A percentile compares a stretch with the other conserved stretches of the same genome.
Evolutionary conservation across 2,113 vertebrate species (phyloP).

Genomic region (Callipepla californica): DNA sequence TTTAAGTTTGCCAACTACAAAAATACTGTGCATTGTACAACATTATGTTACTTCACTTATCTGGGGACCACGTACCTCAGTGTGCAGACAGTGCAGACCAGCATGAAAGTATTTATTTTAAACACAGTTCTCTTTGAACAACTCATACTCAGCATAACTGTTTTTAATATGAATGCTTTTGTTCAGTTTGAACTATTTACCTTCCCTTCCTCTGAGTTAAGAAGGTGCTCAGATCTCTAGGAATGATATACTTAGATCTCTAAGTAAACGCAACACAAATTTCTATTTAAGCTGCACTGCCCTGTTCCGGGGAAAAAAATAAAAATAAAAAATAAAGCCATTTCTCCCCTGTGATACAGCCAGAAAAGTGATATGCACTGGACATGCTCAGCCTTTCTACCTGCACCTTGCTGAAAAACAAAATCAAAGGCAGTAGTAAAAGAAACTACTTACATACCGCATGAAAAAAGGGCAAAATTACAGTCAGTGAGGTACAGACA

Average conservation of each 20-base stretch:
- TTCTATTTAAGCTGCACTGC: background rate
- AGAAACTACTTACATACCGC: accelerated
- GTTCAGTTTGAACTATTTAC: background rate
- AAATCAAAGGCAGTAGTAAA: background rate
- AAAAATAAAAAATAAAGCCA: background rate
- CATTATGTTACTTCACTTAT: background rate
- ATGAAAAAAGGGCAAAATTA: background rate
- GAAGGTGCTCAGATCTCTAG: background rate
- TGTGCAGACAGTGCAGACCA: background rate
- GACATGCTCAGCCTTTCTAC: background rate
- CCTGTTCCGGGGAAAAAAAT: background rate
- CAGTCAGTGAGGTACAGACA: background rate
- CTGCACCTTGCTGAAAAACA: background rate
- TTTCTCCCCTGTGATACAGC: background rate
- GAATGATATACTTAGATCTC: background rate
- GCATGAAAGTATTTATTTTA: background rate
- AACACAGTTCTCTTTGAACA: background rate
- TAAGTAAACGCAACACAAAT: background rate
- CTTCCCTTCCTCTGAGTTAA: background rate
- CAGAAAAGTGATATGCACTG: background rate
- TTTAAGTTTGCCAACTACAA: background rate
- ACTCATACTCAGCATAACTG: background rate
- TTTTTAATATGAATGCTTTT: background rate
- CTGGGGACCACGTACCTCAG: background rate
- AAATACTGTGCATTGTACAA: background rate